Evolutionary conservation across 2,888 invertebrate genomes (phyloP), one percentile per base, ranked within the genome.

Genomic region (Polyploca ridens): DNA sequence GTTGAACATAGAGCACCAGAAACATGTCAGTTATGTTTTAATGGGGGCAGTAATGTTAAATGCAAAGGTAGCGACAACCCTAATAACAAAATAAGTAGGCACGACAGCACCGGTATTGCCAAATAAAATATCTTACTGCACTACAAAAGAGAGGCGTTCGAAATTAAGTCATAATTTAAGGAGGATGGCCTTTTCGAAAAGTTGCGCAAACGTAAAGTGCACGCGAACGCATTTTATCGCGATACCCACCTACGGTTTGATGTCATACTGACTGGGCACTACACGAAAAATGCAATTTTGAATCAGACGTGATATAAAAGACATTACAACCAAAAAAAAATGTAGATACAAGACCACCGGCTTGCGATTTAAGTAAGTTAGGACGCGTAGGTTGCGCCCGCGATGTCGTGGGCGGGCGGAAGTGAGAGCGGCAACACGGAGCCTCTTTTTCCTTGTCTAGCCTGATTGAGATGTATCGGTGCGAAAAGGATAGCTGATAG

Each of bases 111-210:
- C 88, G 90, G 90, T 91, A 88, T 82, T 81, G 77, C 79, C 79
- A 84, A 69, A 71, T 72, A 76, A 79, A 77, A 72, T 83, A 85
- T 85, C 85, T 83, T 83, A 87, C 86, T 85, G 86, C 84, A 83
- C 74, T 81, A 87, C 85, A 87, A 87, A 85, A 81, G 85, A 87
- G 82, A 86, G 79, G 78, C 82, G 83, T 86, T 82, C 85, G 78
- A 84, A 91, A 93, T 93, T 92, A 91, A 93, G 92, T 89, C 89
- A 93, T 92, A 91, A 90, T 84, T 92, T 91, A 89, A 87, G 81
- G 84, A 86, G 82, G 87, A 90, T 85, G 86, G 79, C 76, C 82
- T 84, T 89, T 91, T 88, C 87, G 88, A 88, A 90, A 90, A 84
- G 82, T 85, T 84, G 83, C 81, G 85, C 85, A 86, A 82, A 84